Evolutionary conservation across 2,797 vertebrate genomes (phyloP), one percentile per base, ranked within the genome.

Genomic region (Calcarius lapponicus): DNA sequence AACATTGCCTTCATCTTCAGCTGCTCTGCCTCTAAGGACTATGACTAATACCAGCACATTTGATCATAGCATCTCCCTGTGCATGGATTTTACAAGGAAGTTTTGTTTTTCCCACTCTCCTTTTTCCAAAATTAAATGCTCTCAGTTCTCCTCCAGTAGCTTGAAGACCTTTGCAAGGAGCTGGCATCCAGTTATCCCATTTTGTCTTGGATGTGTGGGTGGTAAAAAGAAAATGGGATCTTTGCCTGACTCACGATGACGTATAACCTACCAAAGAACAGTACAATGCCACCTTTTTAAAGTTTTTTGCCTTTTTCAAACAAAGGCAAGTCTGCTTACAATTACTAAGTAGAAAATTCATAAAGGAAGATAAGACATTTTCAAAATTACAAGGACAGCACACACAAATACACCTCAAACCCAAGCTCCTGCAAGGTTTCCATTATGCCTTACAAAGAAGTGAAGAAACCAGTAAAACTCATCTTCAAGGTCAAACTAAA

Each of bases 161-260:
- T 50, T 6, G 3, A 75, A 53, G 78, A 88, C 57, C 73, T 86
- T 34, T 79, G 38, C 38, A 53, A 91, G 76, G 66, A 94, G 58
- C 79, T 81, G 62, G 58, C 79, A 93, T 60, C 66, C 76, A 91
- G 85, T 86, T 86, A 92, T 60, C 89, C 70, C 76, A 80, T 73
- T 96, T 90, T 66, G 86, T 75, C 95, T 95, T 84, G 87, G 73
- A n/a, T 67, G 80, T 1, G 45, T 90, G 84, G 92, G 95, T 20
- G 62, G 80, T 7, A 64, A 83, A 87, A 86, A 90, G 89, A 95
- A 96, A 93, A 93, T 53, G 76, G 80, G 69, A 92, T 82, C 91
- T 94, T 53, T 76, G 91, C 90, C 88, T 92, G 91, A 90, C 73
- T 90, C 86, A 80, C 2, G 12, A 67, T 65, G 61, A 95, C 4